These are phyloP conservation scores for Myotis davidii DNA, from an alignment of 2,113 vertebrate species.

Conservation along the genomic window DNA sequence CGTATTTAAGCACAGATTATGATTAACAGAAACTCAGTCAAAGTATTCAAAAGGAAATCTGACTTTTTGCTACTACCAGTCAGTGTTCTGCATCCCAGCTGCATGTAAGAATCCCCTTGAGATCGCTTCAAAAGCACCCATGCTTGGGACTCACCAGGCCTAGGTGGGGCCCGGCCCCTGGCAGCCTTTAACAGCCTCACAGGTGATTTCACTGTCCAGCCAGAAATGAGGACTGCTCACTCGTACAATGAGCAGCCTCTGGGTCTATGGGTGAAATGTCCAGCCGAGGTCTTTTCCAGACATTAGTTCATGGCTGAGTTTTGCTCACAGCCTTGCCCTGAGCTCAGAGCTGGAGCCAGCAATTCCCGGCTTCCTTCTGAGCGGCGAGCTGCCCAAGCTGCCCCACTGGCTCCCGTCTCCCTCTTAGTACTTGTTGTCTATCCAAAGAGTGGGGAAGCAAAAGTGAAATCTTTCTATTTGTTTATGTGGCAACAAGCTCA, in stretches of 20 bases:
- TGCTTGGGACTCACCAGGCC: background rate
- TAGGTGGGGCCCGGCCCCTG: background rate
- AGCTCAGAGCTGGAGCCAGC: slow-evolving; percentile 1
- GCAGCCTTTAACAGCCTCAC: background rate
- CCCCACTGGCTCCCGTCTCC: slow-evolving; percentile 68
- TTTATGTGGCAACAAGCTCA: slow-evolving; percentile 86
- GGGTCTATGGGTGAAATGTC: slow-evolving; percentile 20
- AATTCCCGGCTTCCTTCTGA: slow-evolving; percentile 53
- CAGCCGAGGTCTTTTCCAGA: slow-evolving; percentile 79
- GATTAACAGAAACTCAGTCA: background rate
- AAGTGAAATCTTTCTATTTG: slow-evolving; percentile 85
- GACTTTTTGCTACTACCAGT: background rate
- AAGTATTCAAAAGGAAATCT: background rate
- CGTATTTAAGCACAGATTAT: background rate
- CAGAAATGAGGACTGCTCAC: background rate
- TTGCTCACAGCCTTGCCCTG: slow-evolving; percentile 64
- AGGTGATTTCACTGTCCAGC: background rate
- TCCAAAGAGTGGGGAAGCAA: slow-evolving; percentile 80
- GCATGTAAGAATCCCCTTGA: background rate
- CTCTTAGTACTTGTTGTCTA: slow-evolving; percentile 78
- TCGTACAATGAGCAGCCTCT: slow-evolving; percentile 42
- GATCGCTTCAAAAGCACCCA: background rate
- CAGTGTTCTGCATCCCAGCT: background rate
- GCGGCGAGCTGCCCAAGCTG: slow-evolving; percentile 68
- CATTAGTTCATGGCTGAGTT: slow-evolving; percentile 42